Percentiles rank a stretch among this genome's conserved stretches.
These are phyloP conservation scores for Pantherophis vulpinus DNA, from an alignment of 2,797 vertebrate genomes.

Conservation along the genomic window DNA sequence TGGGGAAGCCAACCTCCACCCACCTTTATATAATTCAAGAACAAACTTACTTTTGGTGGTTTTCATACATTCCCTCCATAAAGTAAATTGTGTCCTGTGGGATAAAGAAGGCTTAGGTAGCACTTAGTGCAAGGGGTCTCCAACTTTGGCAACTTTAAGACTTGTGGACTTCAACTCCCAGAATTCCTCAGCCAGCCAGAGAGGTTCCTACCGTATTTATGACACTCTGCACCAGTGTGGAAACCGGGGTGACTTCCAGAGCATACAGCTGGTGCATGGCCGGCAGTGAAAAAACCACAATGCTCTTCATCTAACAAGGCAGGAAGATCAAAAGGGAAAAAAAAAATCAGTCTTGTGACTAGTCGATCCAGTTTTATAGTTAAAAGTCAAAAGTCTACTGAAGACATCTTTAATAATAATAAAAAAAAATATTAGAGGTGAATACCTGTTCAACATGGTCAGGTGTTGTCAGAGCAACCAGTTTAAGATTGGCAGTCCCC, in stretches of 20 bases:
- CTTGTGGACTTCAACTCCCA: too few species aligned
- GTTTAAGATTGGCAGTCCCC: constrained; percentile 81
- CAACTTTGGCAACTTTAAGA: too few species aligned
- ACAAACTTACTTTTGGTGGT: constrained; percentile 75
- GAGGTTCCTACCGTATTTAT: constrained; percentile 77
- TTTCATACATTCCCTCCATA: constrained; percentile 83
- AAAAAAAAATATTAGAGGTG: constrained; percentile 4
- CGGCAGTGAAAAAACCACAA: constrained; percentile 85
- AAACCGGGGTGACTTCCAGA: constrained; percentile 83
- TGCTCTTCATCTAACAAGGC: constrained; percentile 75
- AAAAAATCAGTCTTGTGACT: too few species aligned
- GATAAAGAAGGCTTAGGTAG: neutral
- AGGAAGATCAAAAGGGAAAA: neutral
- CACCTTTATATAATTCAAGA: neutral
- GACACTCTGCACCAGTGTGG: constrained; percentile 84
- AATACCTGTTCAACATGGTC: constrained; percentile 75
- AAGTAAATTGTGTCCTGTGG: constrained; percentile 90
- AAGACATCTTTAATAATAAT: neutral
- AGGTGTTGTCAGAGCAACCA: constrained; percentile 80
- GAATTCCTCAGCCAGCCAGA: neutral
- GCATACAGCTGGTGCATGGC: constrained; percentile 86
- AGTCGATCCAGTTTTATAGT: neutral
- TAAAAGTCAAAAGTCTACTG: neutral
- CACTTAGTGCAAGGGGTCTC: neutral
- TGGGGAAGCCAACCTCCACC: neutral